Evolutionary conservation across 1,140 invertebrate species (phyloP).

Genomic region (Drosophila pandora): DNA sequence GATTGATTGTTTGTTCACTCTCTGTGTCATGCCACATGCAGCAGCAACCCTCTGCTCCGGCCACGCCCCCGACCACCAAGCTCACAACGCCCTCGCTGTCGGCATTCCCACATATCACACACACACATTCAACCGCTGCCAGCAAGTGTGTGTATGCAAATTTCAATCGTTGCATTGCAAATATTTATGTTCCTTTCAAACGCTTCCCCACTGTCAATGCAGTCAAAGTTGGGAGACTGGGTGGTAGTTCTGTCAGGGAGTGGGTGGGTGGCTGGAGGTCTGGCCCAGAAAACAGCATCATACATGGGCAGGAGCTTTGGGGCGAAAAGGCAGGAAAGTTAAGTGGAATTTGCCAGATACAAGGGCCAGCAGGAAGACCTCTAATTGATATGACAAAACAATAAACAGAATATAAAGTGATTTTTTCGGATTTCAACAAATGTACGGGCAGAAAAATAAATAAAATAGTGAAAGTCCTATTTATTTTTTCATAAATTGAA

Average conservation of each 20-base stretch:
- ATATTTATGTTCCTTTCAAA: constrained; percentile 63
- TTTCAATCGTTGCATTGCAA: constrained; percentile 57
- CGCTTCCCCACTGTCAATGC: constrained; percentile 29
- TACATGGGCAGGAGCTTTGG: constrained; percentile 1
- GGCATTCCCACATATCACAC: constrained; percentile 7
- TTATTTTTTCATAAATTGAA: too few relatives aligned
- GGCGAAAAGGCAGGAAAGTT: neutral
- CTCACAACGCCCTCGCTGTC: constrained; percentile 3
- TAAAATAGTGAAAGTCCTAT: too few relatives aligned
- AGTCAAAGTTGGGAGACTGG: constrained; percentile 3
- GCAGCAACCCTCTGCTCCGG: constrained; percentile 8
- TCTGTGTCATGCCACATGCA: constrained; percentile 42
- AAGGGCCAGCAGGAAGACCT: constrained; percentile 13
- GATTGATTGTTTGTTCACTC: constrained; percentile 64
- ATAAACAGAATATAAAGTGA: constrained; percentile 6
- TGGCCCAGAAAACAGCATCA: neutral
- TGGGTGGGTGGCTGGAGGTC: neutral
- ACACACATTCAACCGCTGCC: constrained; percentile 1
- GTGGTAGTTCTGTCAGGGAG: constrained; percentile 2
- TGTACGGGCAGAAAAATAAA: neutral
- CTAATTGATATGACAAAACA: constrained; percentile 38
- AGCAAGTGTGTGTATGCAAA: constrained; percentile 43
- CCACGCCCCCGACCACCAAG: neutral
- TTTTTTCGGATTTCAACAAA: constrained; percentile 3
- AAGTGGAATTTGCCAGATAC: constrained; percentile 21